Evolutionary conservation across 2,888 invertebrate genomes (phyloP), one percentile per base, ranked within the genome.

Genomic region (Escarpia spicata): DNA sequence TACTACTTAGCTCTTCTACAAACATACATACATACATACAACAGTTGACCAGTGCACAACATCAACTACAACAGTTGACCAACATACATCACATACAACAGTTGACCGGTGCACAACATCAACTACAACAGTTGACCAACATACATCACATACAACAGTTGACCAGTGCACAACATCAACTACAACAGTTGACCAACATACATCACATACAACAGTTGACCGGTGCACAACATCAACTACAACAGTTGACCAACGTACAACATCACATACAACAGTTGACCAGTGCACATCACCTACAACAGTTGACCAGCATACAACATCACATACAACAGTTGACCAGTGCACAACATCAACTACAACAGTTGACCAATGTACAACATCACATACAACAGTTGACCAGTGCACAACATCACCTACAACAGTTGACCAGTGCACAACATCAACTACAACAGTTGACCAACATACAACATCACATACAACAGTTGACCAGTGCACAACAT

Each of bases 351-450:
- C 52, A 52, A 3, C 2, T 52, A 9, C 9, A 52, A 52, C 52
- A 52, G 52, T 52, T 52, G 52, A 52, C 52, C 52, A n/a, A n/a
- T n/a, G n/a, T n/a, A n/a, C n/a, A n/a, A n/a, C n/a, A n/a, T n/a
- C n/a, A n/a, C n/a, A n/a, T n/a, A n/a, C n/a, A n/a, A n/a, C n/a
- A 99, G 96, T 95, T 99, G 99, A 0, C 99, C 99, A 95, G 98
- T 98, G 96, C 99, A 99, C 93, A 98, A 97, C 91, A 99, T 97
- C 31, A 98, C 97, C 96, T 96, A 93, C 15, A 92, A 91, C 31
- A 45, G 45, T 44, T 91, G 75, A 75, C 75, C 75, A 75, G 75
- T 75, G n/a, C 26, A 75, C 75, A 75, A 75, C 26, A 75, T 75
- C 91, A 91, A 37, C 91, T 31, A 26, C 15, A 91, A 91, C n/a